Evolutionary conservation across 2,113 vertebrate species (phyloP), one percentile per base, ranked within the genome.

Genomic region (Cricetomys ansorgei): DNA sequence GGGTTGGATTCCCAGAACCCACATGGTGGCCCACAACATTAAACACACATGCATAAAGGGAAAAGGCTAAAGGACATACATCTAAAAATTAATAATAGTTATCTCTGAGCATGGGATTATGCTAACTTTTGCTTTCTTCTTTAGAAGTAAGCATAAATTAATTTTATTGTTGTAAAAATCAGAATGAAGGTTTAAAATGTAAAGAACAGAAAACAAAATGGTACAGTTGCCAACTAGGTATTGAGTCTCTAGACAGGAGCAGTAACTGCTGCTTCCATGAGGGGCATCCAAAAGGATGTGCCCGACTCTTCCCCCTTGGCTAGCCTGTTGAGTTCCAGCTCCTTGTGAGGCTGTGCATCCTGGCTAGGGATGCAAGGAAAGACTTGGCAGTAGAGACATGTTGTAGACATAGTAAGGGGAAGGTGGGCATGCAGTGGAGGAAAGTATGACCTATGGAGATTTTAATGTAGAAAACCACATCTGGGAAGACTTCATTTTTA

Each of bases 51-150:
- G 10, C 19, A 72, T 25, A 91, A 55, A 55, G 62, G 84, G 50
- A 79, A 72, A 94, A 40, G 45, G 10, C 5, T 12, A 37, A 75
- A 85, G 37, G 53, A 89, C 64, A 55, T 40, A 55, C 10, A 88
- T 19, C 4, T 59, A 67, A 93, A 72, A 90, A 83, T 67, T 85
- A 85, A 50, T 64, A 86, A 37, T 88, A 31, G 13, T 69, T 86
- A 86, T 69, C 27, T 84, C 57, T 69, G 59, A 62, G 29, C 87
- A 62, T 92, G 80, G 85, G 31, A 80, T 85, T 89, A 73, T 91
- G 79, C 27, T 89, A 79, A 50, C 50, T 76, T 94, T 89, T 96
- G 43, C 55, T 86, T 92, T 87, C 16, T 83, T 84, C 53, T 89
- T 95, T 76, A 73, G 64, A 34, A 81, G 53, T 81, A 55, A 84